These are phyloP conservation scores for Trinorchestia longiramus DNA, from an alignment of 1,140 invertebrate species.

Conservation along the genomic window DNA sequence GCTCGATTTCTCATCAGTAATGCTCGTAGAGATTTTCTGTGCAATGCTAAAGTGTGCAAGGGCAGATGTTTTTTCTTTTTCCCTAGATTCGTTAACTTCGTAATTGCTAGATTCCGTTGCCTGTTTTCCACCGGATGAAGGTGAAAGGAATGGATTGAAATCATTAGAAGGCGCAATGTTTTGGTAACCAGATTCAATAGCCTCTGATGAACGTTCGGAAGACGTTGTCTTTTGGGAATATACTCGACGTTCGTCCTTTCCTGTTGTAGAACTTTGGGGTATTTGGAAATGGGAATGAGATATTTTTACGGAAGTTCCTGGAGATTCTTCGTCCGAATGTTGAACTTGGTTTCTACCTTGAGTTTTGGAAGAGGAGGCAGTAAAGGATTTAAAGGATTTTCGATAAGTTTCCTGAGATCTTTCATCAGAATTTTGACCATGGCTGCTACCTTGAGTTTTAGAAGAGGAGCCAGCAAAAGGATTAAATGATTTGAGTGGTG, in stretches of 20 bases:
- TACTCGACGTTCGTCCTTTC: not conserved
- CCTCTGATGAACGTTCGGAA: not conserved
- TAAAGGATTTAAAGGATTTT: not conserved
- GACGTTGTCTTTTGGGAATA: not conserved
- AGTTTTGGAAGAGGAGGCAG: not conserved
- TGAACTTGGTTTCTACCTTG: not conserved
- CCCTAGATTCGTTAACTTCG: conserved; percentile 48
- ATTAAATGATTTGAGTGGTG: not conserved
- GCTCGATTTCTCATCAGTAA: not conserved
- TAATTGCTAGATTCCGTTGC: conserved; percentile 14
- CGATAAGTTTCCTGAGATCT: too few relatives aligned
- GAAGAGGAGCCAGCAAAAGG: not conserved
- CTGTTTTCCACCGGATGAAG: not conserved
- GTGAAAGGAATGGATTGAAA: conserved; percentile 37
- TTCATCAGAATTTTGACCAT: too few relatives aligned
- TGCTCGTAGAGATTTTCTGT: not conserved
- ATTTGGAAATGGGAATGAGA: not conserved
- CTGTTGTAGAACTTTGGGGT: not conserved
- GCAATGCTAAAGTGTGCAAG: not conserved
- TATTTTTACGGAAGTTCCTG: not conserved
- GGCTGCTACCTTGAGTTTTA: too few relatives aligned
- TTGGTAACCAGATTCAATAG: not conserved
- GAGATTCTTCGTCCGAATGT: not conserved
- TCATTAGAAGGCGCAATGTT: not conserved
- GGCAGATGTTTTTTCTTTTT: conserved; percentile 40